Conservation (phyloP, 1,140 invertebrate species). For the Phenacoccus solenopsis region DNA sequence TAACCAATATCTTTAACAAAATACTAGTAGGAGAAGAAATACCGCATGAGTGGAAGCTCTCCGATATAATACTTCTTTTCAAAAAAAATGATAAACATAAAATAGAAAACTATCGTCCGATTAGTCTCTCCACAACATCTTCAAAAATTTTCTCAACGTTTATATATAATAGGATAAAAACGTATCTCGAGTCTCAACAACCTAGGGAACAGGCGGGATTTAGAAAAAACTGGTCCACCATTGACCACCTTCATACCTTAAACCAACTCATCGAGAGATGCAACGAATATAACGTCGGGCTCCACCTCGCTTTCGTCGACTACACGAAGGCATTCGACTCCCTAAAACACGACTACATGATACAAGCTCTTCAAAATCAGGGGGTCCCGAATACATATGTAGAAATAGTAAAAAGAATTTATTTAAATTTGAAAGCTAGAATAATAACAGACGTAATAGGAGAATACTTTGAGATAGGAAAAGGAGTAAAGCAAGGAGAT, state of each 20-base stretch:
- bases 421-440: background rate
- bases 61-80: constrained; percentile 29
- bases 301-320: too few species aligned
- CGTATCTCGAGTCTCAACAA: background rate
- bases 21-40: constrained; percentile 25
- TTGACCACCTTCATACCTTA: constrained; percentile 13
- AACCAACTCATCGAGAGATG: background rate
- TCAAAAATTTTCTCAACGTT: constrained; percentile 24
- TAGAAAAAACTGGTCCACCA: constrained; percentile 14
- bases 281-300: constrained; percentile 1
- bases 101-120: constrained; percentile 30
- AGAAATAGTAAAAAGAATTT: background rate
- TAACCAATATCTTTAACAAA: background rate
- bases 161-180: constrained; percentile 15
- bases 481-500: constrained; percentile 22
- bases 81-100: constrained; percentile 30
- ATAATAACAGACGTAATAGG: constrained; percentile 4
- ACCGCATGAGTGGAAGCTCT: constrained; percentile 26
- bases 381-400: background rate
- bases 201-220: constrained; percentile 10
- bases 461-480: background rate
- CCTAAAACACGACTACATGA: background rate
- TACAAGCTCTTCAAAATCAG: background rate
- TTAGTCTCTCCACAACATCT: constrained; percentile 28
- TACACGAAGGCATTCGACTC: constrained; percentile 13